phyloP scores from a whole-genome alignment of 2,888 invertebrate species.

The Crematogaster levior region DNA sequence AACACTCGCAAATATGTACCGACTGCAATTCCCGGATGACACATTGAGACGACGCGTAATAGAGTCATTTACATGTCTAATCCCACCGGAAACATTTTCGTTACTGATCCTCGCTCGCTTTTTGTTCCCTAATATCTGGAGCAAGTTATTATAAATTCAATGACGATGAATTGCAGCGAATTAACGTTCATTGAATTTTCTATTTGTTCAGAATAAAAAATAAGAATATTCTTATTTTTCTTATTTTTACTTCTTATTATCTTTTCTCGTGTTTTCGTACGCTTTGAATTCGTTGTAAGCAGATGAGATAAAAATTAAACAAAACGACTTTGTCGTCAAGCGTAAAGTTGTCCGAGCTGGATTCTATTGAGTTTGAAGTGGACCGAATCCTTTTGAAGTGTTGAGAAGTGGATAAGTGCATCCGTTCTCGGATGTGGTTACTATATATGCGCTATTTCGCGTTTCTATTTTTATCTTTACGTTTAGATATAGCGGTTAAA shows the following conservation, averaged over 20 bases:
- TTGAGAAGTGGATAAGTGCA: constrained; percentile 52
- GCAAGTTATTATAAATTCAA: background rate
- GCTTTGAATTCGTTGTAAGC: background rate
- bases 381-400: constrained; percentile 51
- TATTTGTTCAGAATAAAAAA: background rate
- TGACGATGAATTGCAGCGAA: background rate
- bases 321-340: background rate
- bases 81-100: constrained; percentile 12
- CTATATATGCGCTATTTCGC: constrained; percentile 9
- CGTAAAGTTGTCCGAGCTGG: constrained; percentile 7
- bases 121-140: background rate
- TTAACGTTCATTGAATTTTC: constrained; percentile 1
- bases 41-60: constrained; percentile 23
- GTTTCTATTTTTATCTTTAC: constrained; percentile 15
- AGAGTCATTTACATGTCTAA: constrained; percentile 35
- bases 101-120: background rate
- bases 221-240: background rate
- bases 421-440: background rate
- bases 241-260: too few species aligned
- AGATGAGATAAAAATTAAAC: background rate
- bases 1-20: constrained; percentile 14
- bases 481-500: constrained; percentile 29
- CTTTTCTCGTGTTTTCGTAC: background rate
- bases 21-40: constrained; percentile 17
- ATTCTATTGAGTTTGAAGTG: constrained; percentile 43